A percentile compares a stretch with the other conserved stretches of the same genome.
Conservation (phyloP, 2,797 vertebrate species). For the Garrulus glandarius region DNA sequence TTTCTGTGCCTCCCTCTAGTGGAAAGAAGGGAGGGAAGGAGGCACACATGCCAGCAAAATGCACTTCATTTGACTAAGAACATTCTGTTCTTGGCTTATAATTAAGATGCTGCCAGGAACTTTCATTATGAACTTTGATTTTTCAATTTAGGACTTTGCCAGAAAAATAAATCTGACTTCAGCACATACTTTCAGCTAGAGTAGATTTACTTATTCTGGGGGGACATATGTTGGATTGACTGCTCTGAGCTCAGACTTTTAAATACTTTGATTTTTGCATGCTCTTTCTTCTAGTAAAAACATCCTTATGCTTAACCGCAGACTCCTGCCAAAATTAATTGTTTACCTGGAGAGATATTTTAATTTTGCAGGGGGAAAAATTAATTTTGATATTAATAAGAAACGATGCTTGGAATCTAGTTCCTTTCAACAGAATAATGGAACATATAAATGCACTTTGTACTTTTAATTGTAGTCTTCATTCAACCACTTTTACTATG, state of each 20-base stretch:
- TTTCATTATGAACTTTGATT: constrained; percentile 39
- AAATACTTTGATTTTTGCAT: not conserved
- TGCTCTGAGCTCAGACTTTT: not conserved
- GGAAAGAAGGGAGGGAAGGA: constrained; percentile 28
- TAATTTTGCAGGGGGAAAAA: not conserved
- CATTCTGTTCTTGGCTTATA: constrained; percentile 22
- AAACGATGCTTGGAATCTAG: not conserved
- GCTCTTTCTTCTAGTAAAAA: not conserved
- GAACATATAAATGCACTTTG: not conserved
- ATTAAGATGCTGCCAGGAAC: constrained; percentile 39
- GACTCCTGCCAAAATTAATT: not conserved
- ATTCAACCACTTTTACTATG: not conserved
- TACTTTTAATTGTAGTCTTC: constrained; percentile 12
- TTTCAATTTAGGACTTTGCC: constrained; percentile 16
- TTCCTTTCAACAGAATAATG: not conserved
- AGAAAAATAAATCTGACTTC: constrained; percentile 37
- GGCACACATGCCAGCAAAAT: constrained; percentile 12
- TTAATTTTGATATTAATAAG: not conserved
- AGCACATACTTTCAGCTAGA: not conserved
- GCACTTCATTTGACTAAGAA: constrained; percentile 26
- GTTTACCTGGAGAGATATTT: not conserved
- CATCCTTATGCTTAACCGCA: not conserved
- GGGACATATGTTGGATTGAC: not conserved
- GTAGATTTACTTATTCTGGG: not conserved
- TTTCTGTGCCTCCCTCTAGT: constrained; percentile 58